Evolutionary conservation across 2,113 vertebrate genomes (phyloP).

Genomic region (Reinhardtius hippoglossoides): DNA sequence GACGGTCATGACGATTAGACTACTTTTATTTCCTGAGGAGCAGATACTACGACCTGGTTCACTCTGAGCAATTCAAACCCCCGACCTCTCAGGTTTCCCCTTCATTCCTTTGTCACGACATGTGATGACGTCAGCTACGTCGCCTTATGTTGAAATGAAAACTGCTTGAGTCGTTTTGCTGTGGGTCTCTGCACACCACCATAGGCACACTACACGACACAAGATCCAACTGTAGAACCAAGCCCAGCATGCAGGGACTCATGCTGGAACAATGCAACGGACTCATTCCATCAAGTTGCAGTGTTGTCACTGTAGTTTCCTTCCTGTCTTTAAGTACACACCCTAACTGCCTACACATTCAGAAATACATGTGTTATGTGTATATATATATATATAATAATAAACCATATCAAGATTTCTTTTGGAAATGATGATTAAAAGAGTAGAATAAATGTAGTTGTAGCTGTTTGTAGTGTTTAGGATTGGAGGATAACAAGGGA

Average conservation of each 20-base stretch:
- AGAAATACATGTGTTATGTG: neutral
- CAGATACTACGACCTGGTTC: slow-evolving; percentile 12
- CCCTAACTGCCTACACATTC: neutral
- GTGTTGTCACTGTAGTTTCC: neutral
- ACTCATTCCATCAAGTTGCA: slow-evolving; percentile 40
- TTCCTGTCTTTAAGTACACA: neutral
- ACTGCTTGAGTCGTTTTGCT: neutral
- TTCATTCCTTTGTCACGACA: neutral
- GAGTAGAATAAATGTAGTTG: neutral
- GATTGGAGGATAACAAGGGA: slow-evolving; percentile 7
- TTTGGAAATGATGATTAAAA: neutral
- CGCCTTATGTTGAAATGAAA: neutral
- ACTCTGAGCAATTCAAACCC: neutral
- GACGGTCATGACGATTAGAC: neutral
- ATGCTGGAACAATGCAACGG: slow-evolving; percentile 67
- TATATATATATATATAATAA: neutral
- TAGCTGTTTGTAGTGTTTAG: neutral
- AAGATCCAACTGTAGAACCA: slow-evolving; percentile 23
- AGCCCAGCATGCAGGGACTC: slow-evolving; percentile 71
- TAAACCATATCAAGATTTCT: neutral
- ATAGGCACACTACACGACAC: neutral
- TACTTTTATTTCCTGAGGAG: slow-evolving; percentile 2
- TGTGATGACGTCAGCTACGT: neutral
- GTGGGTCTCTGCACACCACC: neutral
- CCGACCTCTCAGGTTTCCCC: neutral